Evolutionary conservation across 2,888 invertebrate genomes (phyloP).

Genomic region (Molanna angustata): DNA sequence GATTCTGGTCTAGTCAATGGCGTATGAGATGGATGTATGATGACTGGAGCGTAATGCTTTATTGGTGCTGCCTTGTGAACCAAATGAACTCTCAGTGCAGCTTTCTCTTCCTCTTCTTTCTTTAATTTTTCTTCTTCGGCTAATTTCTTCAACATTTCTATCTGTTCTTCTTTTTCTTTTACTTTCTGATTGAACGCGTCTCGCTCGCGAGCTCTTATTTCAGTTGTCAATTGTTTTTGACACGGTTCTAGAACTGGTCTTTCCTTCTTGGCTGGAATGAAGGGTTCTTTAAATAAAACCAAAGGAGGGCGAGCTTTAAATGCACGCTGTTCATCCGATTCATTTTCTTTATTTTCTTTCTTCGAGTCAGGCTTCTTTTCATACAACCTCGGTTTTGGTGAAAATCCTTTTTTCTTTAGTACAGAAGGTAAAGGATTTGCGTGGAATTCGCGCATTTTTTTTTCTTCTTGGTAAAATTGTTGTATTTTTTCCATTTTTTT

Average conservation of each 20-base stretch:
- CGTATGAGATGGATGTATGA: slow-evolving; percentile 51
- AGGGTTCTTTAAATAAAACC: slow-evolving; percentile 64
- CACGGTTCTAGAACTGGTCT: slow-evolving; percentile 46
- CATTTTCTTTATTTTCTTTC: slow-evolving; percentile 43
- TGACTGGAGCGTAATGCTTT: slow-evolving; percentile 49
- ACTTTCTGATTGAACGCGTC: slow-evolving; percentile 57
- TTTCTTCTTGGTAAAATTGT: slow-evolving; percentile 57
- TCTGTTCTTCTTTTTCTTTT: slow-evolving; percentile 49
- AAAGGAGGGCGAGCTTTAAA: slow-evolving; percentile 63
- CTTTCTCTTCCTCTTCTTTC: slow-evolving; percentile 51
- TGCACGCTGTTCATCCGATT: slow-evolving; percentile 29
- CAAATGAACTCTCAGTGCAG: slow-evolving; percentile 54
- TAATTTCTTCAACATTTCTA: slow-evolving; percentile 44
- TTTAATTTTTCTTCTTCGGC: slow-evolving; percentile 38
- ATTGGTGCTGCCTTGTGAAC: slow-evolving; percentile 65
- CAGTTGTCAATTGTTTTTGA: slow-evolving; percentile 63
- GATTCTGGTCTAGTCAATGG: slow-evolving; percentile 64
- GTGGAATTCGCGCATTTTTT: slow-evolving; percentile 63
- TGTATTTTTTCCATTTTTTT: slow-evolving; percentile 62
- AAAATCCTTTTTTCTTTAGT: slow-evolving; percentile 42
- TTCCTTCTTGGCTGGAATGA: slow-evolving; percentile 56
- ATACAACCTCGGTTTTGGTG: slow-evolving; percentile 39
- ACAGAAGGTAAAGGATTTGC: slow-evolving; percentile 65
- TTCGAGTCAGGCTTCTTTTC: slow-evolving; percentile 39
- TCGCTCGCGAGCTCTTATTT: slow-evolving; percentile 60